A percentile compares a stretch with the other conserved stretches of the same genome.
phyloP scores from a whole-genome alignment of 2,888 invertebrate species.

The Drosophila niveifrons region DNA sequence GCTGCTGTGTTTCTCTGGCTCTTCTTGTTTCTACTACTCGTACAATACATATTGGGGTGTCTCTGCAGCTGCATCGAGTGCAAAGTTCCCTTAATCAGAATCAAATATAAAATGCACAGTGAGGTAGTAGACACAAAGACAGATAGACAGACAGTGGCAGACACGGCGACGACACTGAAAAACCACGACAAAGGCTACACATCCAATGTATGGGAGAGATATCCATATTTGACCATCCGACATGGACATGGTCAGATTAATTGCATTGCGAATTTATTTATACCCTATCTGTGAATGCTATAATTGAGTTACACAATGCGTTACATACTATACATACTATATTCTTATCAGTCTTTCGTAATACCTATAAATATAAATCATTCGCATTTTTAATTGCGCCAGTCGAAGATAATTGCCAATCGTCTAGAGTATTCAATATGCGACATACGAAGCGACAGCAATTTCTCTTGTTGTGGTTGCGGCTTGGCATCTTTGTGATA shows the following conservation, averaged over 20 bases:
- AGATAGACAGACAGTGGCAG: slow-evolving; percentile 13
- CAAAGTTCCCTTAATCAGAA: slow-evolving; percentile 73
- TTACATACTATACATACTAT: not conserved
- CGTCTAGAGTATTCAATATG: slow-evolving; percentile 15
- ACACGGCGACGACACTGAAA: slow-evolving; percentile 35
- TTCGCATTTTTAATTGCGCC: not conserved
- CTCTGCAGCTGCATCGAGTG: slow-evolving; percentile 56
- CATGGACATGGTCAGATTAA: slow-evolving; percentile 22
- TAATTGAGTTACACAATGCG: not conserved
- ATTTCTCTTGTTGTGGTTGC: slow-evolving; percentile 13
- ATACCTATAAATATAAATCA: not conserved
- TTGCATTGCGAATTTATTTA: slow-evolving; percentile 8
- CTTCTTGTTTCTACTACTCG: not conserved
- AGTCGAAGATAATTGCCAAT: not conserved
- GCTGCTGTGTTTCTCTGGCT: not conserved
- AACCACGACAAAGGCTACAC: slow-evolving; percentile 42
- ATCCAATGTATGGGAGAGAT: slow-evolving; percentile 4
- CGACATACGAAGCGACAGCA: not conserved
- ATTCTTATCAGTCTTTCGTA: not conserved
- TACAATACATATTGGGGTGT: slow-evolving; percentile 22
- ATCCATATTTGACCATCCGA: slow-evolving; percentile 45
- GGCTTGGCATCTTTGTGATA: slow-evolving; percentile 22
- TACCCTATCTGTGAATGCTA: slow-evolving; percentile 2
- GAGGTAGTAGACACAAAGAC: slow-evolving; percentile 9
- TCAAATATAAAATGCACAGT: slow-evolving; percentile 64